Base-by-base conservation (phyloP, 2,113 vertebrate genomes). In the Aviceda subcristata region DNA sequence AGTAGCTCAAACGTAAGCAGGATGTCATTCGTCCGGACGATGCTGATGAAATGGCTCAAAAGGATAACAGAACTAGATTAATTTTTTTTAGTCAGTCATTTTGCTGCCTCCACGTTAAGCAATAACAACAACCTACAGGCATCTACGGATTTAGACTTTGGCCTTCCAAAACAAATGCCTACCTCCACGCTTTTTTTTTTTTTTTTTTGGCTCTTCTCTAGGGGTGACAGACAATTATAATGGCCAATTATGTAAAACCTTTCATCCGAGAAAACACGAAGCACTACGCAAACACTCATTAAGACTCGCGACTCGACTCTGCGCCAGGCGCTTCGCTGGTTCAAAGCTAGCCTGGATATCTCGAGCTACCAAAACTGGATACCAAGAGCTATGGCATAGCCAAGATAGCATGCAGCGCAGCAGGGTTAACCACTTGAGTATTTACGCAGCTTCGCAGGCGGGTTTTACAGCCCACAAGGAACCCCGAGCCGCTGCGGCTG, bases 221-320 rank as follows among this genome's bases (percentile, higher is more conserved):
- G 79, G 88, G 79, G 72, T 83, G 88, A 94, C 92, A 94, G 94
- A 92, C 94, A 86, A 93, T 86, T 84, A 74, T 55, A 93, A 94
- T 66, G 67, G 78, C 48, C 86, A 80, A 94, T 95, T 97, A 96
- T 86, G 91, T 50, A 92, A 96, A 97, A 77, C 75, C 95, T 86
- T 92, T 88, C 97, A 97, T 67, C 95, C 90, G 38, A 93, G 90
- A 90, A 92, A 84, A 85, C 85, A 75, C 19, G 36, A 67, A 96
- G 91, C 79, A 0, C 90, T 68, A 71, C 21, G 10, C 84, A 93
- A 96, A 90, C 87, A 79, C 59, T 91, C 87, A 91, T 91, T 91
- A 96, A 48, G 90, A 29, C 89, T 91, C 45, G 8, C 19, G 15
- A 51, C 57, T 64, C 15, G 7, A 94, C 81, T 12, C 93, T 74